phyloP scores from a whole-genome alignment of 1,140 invertebrate genomes.

The Campoletis sonorensis region DNA sequence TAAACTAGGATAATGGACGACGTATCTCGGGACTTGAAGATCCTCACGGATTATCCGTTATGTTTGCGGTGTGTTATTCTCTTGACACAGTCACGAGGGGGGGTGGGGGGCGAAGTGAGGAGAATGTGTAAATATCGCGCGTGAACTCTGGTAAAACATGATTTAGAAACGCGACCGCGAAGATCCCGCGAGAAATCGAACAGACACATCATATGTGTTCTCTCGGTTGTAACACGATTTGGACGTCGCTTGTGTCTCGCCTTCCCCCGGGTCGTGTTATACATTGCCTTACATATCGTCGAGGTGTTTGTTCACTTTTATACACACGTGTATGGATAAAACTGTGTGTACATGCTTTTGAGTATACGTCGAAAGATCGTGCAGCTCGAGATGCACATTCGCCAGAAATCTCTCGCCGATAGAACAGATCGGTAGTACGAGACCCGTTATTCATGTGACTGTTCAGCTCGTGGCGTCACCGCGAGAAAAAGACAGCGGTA shows the following conservation, averaged over 20 bases:
- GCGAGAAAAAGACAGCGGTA: neutral
- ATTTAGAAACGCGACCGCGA: conserved; percentile 64
- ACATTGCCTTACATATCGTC: conserved; percentile 6
- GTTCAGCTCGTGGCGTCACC: conserved; percentile 1
- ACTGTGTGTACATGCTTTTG: neutral
- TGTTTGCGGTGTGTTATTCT: neutral
- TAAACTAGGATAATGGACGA: neutral
- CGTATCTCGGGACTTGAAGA: neutral
- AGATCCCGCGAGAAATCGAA: conserved; percentile 62
- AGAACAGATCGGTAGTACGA: conserved; percentile 8
- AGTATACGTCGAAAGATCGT: conserved; percentile 28
- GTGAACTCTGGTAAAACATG: conserved; percentile 63
- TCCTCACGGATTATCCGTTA: neutral
- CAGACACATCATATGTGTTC: conserved; percentile 8
- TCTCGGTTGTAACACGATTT: conserved; percentile 25
- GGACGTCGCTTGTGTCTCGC: neutral
- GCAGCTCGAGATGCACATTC: conserved; percentile 34
- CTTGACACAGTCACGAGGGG: neutral
- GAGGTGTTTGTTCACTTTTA: conserved; percentile 4
- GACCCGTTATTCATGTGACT: conserved; percentile 42
- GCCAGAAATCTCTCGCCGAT: conserved; percentile 16
- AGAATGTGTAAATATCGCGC: conserved; percentile 48
- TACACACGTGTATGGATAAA: conserved; percentile 8
- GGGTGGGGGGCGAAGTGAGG: neutral
- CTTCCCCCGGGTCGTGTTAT: neutral